Evolutionary conservation across 2,797 vertebrate genomes (phyloP).

Genomic region (Rhynchotus rufescens): DNA sequence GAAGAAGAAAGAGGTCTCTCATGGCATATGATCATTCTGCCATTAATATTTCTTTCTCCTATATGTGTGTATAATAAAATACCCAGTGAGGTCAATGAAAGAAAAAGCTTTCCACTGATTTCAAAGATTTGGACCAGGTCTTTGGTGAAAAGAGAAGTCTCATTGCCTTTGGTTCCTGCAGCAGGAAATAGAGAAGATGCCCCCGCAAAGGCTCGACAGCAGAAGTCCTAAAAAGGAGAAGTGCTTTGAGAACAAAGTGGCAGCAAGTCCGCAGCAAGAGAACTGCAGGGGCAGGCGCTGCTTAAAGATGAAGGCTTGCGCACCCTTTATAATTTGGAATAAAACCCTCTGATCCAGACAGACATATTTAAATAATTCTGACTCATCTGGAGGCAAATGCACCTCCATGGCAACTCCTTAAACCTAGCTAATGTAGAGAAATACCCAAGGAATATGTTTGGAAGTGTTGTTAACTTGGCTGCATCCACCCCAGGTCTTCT

Average conservation of each 20-base stretch:
- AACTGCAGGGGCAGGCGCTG: background rate
- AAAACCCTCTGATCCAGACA: conserved; percentile 45
- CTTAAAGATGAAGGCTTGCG: conserved; percentile 16
- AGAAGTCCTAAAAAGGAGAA: background rate
- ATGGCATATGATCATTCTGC: background rate
- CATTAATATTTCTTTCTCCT: background rate
- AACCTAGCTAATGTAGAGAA: background rate
- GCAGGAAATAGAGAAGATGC: background rate
- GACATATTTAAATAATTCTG: conserved; percentile 52
- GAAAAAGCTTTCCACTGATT: background rate
- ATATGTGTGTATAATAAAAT: fast-evolving
- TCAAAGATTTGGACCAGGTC: background rate
- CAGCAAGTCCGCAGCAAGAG: background rate
- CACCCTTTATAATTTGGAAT: conserved; percentile 5
- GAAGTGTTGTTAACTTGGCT: background rate
- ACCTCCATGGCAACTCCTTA: conserved; percentile 5
- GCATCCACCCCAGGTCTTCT: background rate
- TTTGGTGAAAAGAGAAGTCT: background rate
- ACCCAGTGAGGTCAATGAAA: background rate
- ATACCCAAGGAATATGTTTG: background rate
- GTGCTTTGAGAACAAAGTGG: background rate
- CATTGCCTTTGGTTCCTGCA: background rate
- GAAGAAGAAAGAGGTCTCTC: background rate
- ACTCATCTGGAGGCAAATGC: conserved; percentile 28
- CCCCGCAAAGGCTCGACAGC: background rate